Percentiles rank a stretch among this genome's conserved stretches.
These are phyloP conservation scores for Scaptomyza flava DNA, from an alignment of 2,888 invertebrate genomes.

Conservation along the genomic window DNA sequence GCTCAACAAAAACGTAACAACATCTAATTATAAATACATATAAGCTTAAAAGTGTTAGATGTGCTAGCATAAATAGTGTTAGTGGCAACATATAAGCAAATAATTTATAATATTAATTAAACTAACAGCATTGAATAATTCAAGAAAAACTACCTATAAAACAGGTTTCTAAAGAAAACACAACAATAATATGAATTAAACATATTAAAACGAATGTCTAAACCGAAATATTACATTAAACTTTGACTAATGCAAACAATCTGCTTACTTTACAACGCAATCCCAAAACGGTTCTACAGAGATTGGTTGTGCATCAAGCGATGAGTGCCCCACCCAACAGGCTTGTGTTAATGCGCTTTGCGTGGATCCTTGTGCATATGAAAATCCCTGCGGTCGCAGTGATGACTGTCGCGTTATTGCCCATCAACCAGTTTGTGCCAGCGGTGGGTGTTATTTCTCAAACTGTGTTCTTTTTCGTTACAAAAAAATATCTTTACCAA, in stretches of 20 bases:
- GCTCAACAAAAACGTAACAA: slow-evolving; percentile 36
- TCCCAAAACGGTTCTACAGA: slow-evolving; percentile 85
- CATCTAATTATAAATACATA: slow-evolving; percentile 28
- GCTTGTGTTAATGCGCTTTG: slow-evolving; percentile 92
- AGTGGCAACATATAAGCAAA: slow-evolving; percentile 23
- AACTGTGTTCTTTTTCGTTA: background rate
- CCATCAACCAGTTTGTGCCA: slow-evolving; percentile 93
- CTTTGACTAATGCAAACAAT: slow-evolving; percentile 51
- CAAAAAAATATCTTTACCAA: background rate
- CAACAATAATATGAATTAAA: slow-evolving; percentile 52
- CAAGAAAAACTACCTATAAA: slow-evolving; percentile 66
- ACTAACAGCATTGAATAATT: slow-evolving; percentile 73
- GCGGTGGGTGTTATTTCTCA: slow-evolving; percentile 86
- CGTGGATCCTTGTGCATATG: slow-evolving; percentile 91
- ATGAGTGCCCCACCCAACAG: slow-evolving; percentile 91
- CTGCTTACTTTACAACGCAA: slow-evolving; percentile 23
- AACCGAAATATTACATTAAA: slow-evolving; percentile 8
- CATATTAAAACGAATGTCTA: slow-evolving; percentile 28
- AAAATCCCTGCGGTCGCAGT: slow-evolving; percentile 89
- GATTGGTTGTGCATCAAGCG: slow-evolving; percentile 91
- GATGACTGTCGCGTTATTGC: slow-evolving; percentile 93
- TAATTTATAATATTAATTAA: slow-evolving; percentile 34
- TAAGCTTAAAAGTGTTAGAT: slow-evolving; percentile 51
- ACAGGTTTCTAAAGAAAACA: slow-evolving; percentile 63
- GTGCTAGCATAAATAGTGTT: slow-evolving; percentile 28